Percentiles rank a stretch among this genome's conserved stretches.
Evolutionary conservation across 1,140 invertebrate species (phyloP).

Genomic region (Centruroides vittatus): DNA sequence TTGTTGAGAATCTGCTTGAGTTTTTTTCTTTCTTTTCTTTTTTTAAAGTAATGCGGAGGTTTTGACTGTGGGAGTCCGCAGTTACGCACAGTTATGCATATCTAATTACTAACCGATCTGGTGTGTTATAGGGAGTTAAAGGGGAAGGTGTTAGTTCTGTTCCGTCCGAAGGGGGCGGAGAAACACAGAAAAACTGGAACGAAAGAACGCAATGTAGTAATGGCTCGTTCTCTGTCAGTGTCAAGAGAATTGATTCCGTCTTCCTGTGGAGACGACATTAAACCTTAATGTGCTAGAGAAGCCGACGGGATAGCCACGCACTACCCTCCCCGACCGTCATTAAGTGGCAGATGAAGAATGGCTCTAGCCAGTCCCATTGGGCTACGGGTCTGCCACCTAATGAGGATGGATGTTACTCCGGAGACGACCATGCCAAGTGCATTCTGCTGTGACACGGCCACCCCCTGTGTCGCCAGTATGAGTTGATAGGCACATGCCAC

Average conservation of each 20-base stretch:
- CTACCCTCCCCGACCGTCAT: background rate
- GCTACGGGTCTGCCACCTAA: background rate
- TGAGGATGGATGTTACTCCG: background rate
- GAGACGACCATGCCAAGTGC: background rate
- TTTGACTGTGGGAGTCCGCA: too few species aligned
- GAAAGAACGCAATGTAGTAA: background rate
- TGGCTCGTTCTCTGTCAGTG: background rate
- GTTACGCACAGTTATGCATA: too few species aligned
- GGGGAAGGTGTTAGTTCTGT: too few species aligned
- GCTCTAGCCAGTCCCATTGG: background rate
- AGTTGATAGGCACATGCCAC: too few species aligned
- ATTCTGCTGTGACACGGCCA: background rate
- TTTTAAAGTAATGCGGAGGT: too few species aligned
- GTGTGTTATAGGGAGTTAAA: too few species aligned
- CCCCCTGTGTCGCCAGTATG: too few species aligned
- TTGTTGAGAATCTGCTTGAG: too few species aligned
- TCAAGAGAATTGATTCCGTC: background rate
- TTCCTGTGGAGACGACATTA: background rate
- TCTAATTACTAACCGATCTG: too few species aligned
- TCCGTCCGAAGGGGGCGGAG: too few species aligned
- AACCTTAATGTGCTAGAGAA: background rate
- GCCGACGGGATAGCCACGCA: background rate
- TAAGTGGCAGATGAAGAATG: background rate
- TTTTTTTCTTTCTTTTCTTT: too few species aligned
- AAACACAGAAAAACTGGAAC: too few species aligned